phyloP scores from a whole-genome alignment of 2,888 invertebrate genomes.

The Idaea straminata region DNA sequence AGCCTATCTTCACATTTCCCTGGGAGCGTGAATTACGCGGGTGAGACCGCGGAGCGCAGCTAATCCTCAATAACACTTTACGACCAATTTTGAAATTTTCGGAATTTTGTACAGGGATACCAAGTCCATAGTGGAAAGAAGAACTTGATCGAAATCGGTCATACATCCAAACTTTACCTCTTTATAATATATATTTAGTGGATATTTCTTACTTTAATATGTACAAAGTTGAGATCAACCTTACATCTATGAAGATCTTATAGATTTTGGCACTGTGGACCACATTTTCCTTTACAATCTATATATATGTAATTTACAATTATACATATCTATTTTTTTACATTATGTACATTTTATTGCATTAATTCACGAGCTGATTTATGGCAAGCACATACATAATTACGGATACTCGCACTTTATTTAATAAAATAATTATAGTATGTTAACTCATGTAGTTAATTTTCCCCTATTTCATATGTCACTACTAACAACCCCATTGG shows the following conservation, averaged over 20 bases:
- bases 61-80: no score
- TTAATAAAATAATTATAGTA: background rate
- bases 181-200: constrained; percentile 1
- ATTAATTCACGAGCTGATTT: constrained; percentile 28
- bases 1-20: no score
- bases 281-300: constrained; percentile 50
- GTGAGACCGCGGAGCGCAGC: no score
- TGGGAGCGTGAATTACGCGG: no score
- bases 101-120: no score
- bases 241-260: constrained; percentile 71
- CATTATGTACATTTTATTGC: constrained; percentile 20
- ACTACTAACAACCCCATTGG: background rate
- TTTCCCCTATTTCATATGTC: background rate
- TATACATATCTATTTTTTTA: constrained; percentile 9
- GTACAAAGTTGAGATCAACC: constrained; percentile 77
- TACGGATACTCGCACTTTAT: background rate
- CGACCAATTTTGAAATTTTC: no score
- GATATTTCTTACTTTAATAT: constrained; percentile 41
- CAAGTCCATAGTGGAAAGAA: background rate
- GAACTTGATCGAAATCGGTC: background rate
- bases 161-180: background rate
- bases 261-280: constrained; percentile 76
- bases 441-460: background rate
- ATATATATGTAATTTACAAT: constrained; percentile 33
- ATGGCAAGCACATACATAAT: constrained; percentile 39